Percentiles rank a stretch among this genome's conserved stretches.
Conservation (phyloP, 2,113 vertebrate species). For the Cranoglanis bouderius region DNA sequence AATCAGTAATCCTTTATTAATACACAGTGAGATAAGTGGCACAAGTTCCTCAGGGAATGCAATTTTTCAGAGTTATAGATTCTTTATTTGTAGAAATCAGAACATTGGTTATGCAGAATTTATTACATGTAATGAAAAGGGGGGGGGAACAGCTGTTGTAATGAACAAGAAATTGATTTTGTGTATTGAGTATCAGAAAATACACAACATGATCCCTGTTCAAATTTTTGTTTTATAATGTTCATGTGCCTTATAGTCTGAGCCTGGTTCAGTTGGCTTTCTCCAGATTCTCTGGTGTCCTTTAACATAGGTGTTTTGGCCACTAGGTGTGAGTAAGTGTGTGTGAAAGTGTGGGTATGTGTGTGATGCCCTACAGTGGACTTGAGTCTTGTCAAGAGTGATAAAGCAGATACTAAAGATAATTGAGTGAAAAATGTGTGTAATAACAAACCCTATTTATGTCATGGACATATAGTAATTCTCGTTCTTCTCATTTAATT, state of each 20-base stretch:
- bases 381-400: neutral
- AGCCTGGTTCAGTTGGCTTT: neutral
- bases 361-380: neutral
- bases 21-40: neutral
- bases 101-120: neutral
- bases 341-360: neutral
- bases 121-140: neutral
- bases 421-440: neutral
- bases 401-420: neutral
- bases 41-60: neutral
- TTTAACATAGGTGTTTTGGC: neutral
- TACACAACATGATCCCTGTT: neutral
- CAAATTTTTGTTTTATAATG: neutral
- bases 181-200: neutral
- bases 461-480: neutral
- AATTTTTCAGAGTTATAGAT: conserved; percentile 4
- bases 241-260: neutral
- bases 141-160: neutral
- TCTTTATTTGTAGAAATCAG: neutral
- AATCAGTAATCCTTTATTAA: neutral
- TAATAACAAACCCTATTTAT: neutral
- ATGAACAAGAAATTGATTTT: neutral
- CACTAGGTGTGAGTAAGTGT: neutral
- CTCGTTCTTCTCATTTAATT: neutral
- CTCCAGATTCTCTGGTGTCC: neutral